Percentiles rank a stretch among this genome's conserved stretches.
Conservation (phyloP, 2,797 vertebrate genomes). For the Hemitrygon akajei region DNA sequence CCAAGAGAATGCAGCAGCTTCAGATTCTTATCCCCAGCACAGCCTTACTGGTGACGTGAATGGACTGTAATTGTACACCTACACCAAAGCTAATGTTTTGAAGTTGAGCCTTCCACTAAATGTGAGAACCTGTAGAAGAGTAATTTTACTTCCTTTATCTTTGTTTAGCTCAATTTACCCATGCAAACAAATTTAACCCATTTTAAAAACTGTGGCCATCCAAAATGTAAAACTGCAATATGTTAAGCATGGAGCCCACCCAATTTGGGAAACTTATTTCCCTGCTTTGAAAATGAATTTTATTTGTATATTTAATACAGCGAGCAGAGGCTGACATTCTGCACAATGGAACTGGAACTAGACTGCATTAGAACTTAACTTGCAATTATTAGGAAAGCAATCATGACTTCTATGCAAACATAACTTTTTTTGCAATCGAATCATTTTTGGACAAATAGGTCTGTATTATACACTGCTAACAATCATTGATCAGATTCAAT, state of each 20-base stretch:
- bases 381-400: not conserved
- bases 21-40: not conserved
- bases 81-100: not conserved
- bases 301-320: not conserved
- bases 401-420: not conserved
- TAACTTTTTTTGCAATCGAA: not conserved
- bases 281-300: not conserved
- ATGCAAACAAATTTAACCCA: not conserved
- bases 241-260: not conserved
- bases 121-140: not conserved
- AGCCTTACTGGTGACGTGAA: not conserved
- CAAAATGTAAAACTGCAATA: not conserved
- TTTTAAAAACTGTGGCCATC: not conserved
- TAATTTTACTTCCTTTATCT: not conserved
- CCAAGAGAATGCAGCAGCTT: too few species aligned
- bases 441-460: not conserved
- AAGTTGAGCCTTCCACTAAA: not conserved
- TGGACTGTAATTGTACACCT: not conserved
- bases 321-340: not conserved
- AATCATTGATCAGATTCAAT: not conserved
- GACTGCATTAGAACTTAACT: not conserved
- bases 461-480: not conserved
- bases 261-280: not conserved
- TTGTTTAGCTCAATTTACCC: not conserved
- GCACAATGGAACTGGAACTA: not conserved